Percentiles rank a stretch among this genome's conserved stretches.
Evolutionary conservation across 2,797 vertebrate species (phyloP).

Genomic region (Varecia variegata): DNA sequence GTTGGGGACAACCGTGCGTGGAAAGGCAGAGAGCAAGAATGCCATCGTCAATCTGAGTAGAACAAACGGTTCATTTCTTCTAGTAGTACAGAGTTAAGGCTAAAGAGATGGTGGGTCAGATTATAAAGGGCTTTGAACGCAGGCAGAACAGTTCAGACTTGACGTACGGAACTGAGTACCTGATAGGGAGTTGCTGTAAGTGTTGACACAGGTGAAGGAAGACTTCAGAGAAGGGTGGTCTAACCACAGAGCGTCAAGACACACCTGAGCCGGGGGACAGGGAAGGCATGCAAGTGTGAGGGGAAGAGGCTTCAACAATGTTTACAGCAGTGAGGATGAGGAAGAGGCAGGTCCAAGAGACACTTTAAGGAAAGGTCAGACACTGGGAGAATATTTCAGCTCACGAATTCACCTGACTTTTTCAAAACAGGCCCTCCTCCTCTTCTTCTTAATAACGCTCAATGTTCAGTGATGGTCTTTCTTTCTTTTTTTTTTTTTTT

Average conservation of each 20-base stretch:
- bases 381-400: neutral
- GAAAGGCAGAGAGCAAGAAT: neutral
- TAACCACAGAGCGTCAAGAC: no score
- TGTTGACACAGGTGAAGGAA: neutral
- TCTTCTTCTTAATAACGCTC: neutral
- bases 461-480: neutral
- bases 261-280: neutral
- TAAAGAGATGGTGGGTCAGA: neutral
- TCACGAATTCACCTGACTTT: neutral
- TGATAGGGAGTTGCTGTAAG: no score
- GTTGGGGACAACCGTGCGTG: neutral
- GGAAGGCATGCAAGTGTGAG: rapidly evolving
- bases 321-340: rapidly evolving
- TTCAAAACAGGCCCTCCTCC: neutral
- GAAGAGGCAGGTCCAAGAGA: neutral
- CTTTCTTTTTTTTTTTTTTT: no score
- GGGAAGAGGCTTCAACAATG: neutral
- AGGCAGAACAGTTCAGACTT: neutral
- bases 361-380: neutral
- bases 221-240: neutral
- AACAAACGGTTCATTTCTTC: neutral
- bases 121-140: neutral
- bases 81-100: neutral
- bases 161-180: no score
- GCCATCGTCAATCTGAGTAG: no score